A percentile compares a stretch with the other conserved stretches of the same genome.
Conservation (phyloP, 1,140 invertebrate genomes). For the Xylocopa sonorina region DNA sequence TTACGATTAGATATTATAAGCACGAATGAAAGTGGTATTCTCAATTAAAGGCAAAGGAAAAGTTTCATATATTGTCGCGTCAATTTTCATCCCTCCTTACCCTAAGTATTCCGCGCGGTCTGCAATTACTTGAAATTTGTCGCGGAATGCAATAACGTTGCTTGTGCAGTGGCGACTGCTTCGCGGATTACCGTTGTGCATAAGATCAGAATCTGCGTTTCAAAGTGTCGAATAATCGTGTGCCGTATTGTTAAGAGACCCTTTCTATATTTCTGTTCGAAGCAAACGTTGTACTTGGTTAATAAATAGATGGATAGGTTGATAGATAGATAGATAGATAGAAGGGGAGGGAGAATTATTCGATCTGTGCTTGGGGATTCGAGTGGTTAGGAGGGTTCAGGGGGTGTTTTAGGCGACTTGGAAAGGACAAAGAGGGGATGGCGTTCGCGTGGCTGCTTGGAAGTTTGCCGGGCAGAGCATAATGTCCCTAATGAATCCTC, state of each 20-base stretch:
- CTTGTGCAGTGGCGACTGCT: too few species aligned
- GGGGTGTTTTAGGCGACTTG: slow-evolving; percentile 34
- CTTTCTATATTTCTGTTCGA: slow-evolving; percentile 8
- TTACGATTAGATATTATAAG: neutral
- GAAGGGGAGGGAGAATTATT: slow-evolving; percentile 41
- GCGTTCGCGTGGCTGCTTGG: slow-evolving; percentile 49
- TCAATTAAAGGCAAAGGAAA: neutral
- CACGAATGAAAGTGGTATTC: neutral
- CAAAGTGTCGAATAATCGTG: slow-evolving; percentile 23
- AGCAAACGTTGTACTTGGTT: slow-evolving; percentile 17
- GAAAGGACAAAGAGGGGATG: neutral
- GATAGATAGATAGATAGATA: neutral
- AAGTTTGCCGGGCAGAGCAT: slow-evolving; percentile 64
- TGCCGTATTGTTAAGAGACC: slow-evolving; percentile 9
- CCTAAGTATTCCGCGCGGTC: neutral
- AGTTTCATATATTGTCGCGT: neutral
- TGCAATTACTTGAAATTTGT: neutral
- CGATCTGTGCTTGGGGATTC: slow-evolving; percentile 50
- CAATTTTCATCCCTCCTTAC: neutral
- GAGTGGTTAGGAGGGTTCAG: slow-evolving; percentile 28
- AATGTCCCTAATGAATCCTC: slow-evolving; percentile 79
- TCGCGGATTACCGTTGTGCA: neutral
- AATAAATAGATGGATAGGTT: neutral
- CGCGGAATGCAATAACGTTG: neutral
- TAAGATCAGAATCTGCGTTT: neutral